Evolutionary conservation across 2,113 vertebrate species (phyloP).

Genomic region (Psittacula cyanocephala): DNA sequence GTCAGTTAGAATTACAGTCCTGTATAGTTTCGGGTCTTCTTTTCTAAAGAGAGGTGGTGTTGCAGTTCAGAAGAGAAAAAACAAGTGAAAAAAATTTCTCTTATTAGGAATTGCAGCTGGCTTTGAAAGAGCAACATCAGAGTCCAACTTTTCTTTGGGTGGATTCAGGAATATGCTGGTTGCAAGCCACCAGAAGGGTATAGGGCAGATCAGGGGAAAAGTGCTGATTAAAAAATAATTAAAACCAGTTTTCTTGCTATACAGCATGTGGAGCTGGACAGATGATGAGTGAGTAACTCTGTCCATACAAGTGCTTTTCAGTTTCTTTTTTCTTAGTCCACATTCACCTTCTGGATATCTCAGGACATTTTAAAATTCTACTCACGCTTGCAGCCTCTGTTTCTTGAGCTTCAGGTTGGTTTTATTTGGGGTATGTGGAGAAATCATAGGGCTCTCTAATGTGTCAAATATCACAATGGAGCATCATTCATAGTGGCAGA

Average conservation of each 20-base stretch:
- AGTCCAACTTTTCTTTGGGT: neutral
- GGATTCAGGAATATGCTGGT: neutral
- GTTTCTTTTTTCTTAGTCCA: neutral
- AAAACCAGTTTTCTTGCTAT: constrained; percentile 46
- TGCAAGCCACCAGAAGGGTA: neutral
- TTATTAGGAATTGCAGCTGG: neutral
- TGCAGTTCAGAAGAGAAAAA: neutral
- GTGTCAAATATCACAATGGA: neutral
- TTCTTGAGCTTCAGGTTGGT: neutral
- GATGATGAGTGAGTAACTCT: neutral
- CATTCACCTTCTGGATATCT: neutral
- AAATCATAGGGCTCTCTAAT: neutral
- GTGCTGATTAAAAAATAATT: constrained; percentile 57
- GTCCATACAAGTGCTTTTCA: neutral
- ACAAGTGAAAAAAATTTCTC: neutral
- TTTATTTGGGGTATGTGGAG: neutral
- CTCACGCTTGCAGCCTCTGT: neutral
- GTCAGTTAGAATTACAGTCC: neutral
- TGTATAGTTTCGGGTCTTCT: neutral
- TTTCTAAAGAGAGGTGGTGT: neutral
- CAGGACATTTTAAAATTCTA: neutral
- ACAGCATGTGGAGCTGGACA: neutral
- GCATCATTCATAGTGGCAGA: neutral
- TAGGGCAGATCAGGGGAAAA: constrained; percentile 13
- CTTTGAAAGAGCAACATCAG: neutral